These are phyloP conservation scores for Caranx melampygus DNA, from an alignment of 2,113 vertebrate species.

Conservation along the genomic window DNA sequence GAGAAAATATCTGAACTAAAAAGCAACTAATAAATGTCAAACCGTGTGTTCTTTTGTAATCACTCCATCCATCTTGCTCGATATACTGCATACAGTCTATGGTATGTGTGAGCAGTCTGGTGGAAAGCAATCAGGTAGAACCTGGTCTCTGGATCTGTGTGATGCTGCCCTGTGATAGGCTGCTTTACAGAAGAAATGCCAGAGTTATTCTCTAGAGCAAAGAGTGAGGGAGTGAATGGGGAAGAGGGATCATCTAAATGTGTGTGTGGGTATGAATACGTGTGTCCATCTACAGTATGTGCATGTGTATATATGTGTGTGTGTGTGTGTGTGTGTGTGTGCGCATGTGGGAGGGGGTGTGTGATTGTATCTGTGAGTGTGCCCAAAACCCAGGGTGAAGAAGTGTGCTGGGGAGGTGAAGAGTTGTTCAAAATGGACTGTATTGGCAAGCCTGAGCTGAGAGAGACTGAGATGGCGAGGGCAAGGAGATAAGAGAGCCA, in stretches of 20 bases:
- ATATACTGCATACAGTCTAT: conserved; percentile 24
- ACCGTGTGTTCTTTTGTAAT: conserved; percentile 68
- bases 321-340: not conserved
- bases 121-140: conserved; percentile 56
- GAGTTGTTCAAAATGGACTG: conserved; percentile 59
- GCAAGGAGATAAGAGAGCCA: conserved; percentile 64
- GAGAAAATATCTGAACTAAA: conserved; percentile 73
- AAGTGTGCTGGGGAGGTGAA: conserved; percentile 36
- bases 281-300: not conserved
- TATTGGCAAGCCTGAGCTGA: conserved; percentile 41
- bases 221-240: conserved; percentile 12
- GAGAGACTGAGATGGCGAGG: conserved; percentile 53
- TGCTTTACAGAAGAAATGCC: conserved; percentile 23
- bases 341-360: not conserved
- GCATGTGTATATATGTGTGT: not conserved
- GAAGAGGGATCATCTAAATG: conserved; percentile 24
- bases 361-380: conserved; percentile 16
- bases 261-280: conserved; percentile 13
- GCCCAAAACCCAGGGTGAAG: conserved; percentile 25
- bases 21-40: conserved; percentile 75
- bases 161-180: conserved; percentile 26
- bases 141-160: conserved; percentile 22
- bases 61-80: conserved; percentile 74
- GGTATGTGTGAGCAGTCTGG: conserved; percentile 32
- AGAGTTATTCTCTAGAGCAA: conserved; percentile 16